Evolutionary conservation across 2,113 vertebrate species (phyloP).

Genomic region (Eurypyga helias): DNA sequence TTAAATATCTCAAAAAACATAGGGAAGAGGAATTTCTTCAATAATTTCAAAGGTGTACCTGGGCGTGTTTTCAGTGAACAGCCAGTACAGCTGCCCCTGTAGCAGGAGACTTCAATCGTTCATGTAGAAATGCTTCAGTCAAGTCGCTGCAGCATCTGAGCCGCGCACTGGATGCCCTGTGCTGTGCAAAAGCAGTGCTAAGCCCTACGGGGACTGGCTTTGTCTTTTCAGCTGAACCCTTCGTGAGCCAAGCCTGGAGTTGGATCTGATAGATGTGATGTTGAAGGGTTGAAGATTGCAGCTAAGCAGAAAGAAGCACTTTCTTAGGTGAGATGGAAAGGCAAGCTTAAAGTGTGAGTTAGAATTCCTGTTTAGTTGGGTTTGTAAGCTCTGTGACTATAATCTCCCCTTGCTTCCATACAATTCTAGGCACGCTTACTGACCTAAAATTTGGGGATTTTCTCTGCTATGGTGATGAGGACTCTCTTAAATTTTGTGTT

Average conservation of each 20-base stretch:
- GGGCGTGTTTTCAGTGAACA: fast-evolving
- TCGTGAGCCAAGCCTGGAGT: not conserved
- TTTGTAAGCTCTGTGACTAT: not conserved
- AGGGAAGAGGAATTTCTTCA: fast-evolving
- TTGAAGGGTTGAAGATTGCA: not conserved
- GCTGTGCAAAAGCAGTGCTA: fast-evolving
- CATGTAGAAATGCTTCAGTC: fast-evolving
- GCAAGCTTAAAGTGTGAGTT: too few relatives aligned
- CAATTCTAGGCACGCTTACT: not conserved
- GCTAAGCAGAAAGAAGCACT: not conserved
- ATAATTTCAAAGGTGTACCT: fast-evolving
- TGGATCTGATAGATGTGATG: fast-evolving
- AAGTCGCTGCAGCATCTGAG: fast-evolving
- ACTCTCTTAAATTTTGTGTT: not conserved
- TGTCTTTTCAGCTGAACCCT: not conserved
- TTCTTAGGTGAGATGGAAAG: not conserved
- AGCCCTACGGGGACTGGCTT: too few relatives aligned
- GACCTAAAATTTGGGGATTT: not conserved
- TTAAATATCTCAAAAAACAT: fast-evolving
- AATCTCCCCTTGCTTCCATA: not conserved
- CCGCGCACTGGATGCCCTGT: not conserved
- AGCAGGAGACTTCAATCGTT: fast-evolving
- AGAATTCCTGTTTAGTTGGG: not conserved
- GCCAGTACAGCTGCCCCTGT: fast-evolving
- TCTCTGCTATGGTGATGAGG: not conserved